A percentile compares a stretch with the other conserved stretches of the same genome.
Conservation (phyloP, 1,140 invertebrate genomes). For the Tyrophagus putrescentiae region DNA sequence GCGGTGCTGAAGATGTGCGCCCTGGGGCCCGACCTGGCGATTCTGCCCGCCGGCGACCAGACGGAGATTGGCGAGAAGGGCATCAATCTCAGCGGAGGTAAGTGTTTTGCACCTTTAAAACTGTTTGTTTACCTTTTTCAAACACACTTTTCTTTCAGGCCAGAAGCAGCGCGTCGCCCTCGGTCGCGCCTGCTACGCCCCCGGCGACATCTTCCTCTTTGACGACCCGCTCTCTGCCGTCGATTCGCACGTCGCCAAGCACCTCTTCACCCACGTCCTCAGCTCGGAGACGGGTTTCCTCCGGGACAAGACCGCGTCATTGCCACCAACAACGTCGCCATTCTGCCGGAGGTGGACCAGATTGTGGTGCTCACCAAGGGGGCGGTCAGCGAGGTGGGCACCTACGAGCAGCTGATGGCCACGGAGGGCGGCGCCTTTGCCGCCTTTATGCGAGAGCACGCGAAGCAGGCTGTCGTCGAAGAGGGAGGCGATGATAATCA, state of each 20-base stretch:
- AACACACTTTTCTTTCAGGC: no score
- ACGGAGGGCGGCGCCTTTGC: conserved; percentile 33
- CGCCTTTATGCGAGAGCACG: conserved; percentile 42
- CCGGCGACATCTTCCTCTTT: conserved; percentile 37
- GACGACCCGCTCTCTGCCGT: conserved; percentile 42
- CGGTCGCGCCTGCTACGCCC: conserved; percentile 37
- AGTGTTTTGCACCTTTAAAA: no score
- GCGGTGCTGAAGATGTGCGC: conserved; percentile 38
- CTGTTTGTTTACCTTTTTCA: no score
- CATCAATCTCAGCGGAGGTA: conserved; percentile 37
- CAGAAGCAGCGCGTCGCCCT: conserved; percentile 40
- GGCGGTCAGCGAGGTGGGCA: conserved; percentile 35
- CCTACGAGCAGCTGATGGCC: conserved; percentile 34
- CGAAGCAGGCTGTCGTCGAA: conserved; percentile 36
- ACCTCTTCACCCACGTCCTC: conserved; percentile 34
- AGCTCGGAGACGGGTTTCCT: conserved; percentile 37
- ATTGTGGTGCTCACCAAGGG: conserved; percentile 39
- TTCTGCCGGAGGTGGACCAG: conserved; percentile 36
- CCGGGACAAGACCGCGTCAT: conserved; percentile 33
- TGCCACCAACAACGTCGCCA: conserved; percentile 33
- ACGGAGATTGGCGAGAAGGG: conserved; percentile 81
- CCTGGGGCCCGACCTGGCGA: conserved; percentile 37
- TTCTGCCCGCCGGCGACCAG: conserved; percentile 47
- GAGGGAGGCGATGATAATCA: background rate
- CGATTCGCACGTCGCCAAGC: conserved; percentile 38